Conservation (phyloP, 2,888 invertebrate genomes). For the Ornithoptera priamus region DNA sequence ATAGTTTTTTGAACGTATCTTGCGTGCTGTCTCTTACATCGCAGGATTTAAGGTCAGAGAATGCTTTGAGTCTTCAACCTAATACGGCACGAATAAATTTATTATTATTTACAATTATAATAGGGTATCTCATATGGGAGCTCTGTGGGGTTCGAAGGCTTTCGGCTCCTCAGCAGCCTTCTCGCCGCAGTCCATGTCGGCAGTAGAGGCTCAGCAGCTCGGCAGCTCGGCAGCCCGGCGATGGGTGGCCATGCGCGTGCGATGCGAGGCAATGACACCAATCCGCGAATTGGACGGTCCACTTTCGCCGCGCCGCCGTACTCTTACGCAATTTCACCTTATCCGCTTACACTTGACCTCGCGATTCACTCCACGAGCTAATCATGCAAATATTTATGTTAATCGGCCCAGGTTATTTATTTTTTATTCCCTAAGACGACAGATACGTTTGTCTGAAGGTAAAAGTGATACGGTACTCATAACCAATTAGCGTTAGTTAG, state of each 20-base stretch:
- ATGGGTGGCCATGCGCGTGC: slow-evolving; percentile 36
- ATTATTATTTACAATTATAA: background rate
- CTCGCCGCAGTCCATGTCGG: background rate
- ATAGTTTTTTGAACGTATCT: too few species aligned
- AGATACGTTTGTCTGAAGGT: too few species aligned
- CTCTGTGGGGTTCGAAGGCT: background rate
- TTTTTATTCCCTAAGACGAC: background rate
- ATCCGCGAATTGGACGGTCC: slow-evolving; percentile 66
- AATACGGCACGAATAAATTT: background rate
- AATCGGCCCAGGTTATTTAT: background rate
- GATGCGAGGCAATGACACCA: slow-evolving; percentile 74
- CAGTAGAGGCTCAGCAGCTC: too few species aligned
- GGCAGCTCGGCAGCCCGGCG: too few species aligned
- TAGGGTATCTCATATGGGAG: background rate
- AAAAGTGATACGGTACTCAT: too few species aligned
- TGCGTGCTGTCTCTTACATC: too few species aligned
- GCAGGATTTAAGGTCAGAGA: too few species aligned
- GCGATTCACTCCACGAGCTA: slow-evolving; percentile 33
- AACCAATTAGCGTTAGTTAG: too few species aligned
- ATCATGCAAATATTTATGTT: slow-evolving; percentile 14
- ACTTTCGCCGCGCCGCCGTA: slow-evolving; percentile 61
- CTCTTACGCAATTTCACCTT: slow-evolving; percentile 73
- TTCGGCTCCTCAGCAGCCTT: slow-evolving; percentile 5
- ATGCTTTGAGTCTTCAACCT: too few species aligned
- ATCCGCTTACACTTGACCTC: slow-evolving; percentile 77